These are phyloP conservation scores for Atrichornis clamosus DNA, from an alignment of 2,113 vertebrate species.

Conservation along the genomic window DNA sequence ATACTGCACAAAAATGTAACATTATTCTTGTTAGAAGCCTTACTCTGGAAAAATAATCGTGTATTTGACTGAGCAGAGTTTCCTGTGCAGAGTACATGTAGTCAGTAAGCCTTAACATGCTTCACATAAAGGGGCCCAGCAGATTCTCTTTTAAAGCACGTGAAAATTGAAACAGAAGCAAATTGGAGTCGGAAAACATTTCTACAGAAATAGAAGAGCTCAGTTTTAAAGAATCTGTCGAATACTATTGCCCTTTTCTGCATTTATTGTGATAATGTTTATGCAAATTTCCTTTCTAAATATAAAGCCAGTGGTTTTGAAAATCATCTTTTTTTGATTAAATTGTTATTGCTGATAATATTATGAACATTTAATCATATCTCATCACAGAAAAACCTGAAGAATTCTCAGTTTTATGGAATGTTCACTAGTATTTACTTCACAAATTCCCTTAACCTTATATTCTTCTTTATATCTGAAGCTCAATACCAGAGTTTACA, in stretches of 20 bases:
- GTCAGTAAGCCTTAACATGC: not conserved
- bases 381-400: not conserved
- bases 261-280: not conserved
- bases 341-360: not conserved
- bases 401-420: constrained; percentile 8
- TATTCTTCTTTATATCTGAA: constrained; percentile 56
- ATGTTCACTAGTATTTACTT: not conserved
- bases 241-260: not conserved
- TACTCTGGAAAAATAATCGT: not conserved
- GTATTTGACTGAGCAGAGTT: not conserved
- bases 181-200: not conserved
- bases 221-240: not conserved
- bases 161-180: not conserved
- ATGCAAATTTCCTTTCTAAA: not conserved
- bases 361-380: not conserved
- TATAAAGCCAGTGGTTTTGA: not conserved
- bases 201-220: not conserved
- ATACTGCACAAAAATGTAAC: not conserved
- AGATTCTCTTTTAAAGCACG: not conserved
- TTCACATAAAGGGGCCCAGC: not conserved
- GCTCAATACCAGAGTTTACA: not conserved
- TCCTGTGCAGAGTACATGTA: not conserved
- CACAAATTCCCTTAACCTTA: constrained; percentile 38
- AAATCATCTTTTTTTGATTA: not conserved
- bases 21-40: not conserved